Conservation (phyloP, 2,797 vertebrate species). For the Hirundo rustica region DNA sequence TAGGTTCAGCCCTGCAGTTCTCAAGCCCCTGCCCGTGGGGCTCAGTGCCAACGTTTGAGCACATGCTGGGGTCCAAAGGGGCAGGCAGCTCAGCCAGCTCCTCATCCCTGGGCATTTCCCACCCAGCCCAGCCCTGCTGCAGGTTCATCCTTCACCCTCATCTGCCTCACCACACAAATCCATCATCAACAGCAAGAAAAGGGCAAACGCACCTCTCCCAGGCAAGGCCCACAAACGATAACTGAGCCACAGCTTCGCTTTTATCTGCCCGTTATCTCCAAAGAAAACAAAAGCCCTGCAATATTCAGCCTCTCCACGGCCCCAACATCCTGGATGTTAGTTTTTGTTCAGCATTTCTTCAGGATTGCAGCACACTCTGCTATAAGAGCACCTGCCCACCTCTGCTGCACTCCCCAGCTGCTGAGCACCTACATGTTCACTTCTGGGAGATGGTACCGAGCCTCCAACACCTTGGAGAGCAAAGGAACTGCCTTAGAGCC, state of each 20-base stretch:
- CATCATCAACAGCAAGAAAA: accelerated
- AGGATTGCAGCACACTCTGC: not conserved
- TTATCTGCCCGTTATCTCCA: not conserved
- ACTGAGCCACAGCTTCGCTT: not conserved
- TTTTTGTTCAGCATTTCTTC: not conserved
- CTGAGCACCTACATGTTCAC: accelerated
- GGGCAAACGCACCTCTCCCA: too few species aligned
- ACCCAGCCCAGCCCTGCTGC: not conserved
- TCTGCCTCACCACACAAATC: not conserved
- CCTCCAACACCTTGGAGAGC: not conserved
- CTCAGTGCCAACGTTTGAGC: not conserved
- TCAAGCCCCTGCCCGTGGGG: accelerated
- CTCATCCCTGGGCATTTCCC: not conserved
- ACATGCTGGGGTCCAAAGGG: not conserved
- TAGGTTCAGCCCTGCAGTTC: not conserved
- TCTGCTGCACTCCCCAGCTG: not conserved
- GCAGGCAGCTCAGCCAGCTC: not conserved
- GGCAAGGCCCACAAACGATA: not conserved
- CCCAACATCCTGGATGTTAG: not conserved
- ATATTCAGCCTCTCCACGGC: not conserved
- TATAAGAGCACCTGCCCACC: too few species aligned
- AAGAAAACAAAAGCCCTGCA: not conserved
- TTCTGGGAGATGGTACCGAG: not conserved
- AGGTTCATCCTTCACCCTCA: not conserved
- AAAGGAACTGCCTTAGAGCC: not conserved